Base-by-base conservation (phyloP, 1,140 invertebrate species). In the Diachasma alloeum region DNA sequence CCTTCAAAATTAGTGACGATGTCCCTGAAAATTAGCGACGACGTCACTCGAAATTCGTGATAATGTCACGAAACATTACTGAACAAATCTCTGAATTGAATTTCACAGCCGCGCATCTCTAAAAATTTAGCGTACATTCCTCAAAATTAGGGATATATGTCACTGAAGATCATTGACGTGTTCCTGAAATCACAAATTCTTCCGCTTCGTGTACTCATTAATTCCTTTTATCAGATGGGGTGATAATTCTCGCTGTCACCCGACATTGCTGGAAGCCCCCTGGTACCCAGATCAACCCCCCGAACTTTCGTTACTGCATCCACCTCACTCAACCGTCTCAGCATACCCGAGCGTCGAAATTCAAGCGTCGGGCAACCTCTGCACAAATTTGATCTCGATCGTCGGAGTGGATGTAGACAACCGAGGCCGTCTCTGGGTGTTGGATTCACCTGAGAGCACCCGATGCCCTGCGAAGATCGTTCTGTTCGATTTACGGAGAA, bases 381-480 rank as follows among this genome's bases (percentile, higher is more conserved):
- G 75, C 39, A 48, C 44, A 10, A 68, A 73, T 70, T 66, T 80
- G 19, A 75, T 74, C 67, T 81, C 81, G 10, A 76, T 81, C 36
- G 78, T 78, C 17, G 81, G 72, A 44, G 44, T 84, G 39, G 82
- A 83, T 17, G 42, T 81, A 8, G 84, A 85, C 39, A 19, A 11
- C 46, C 75, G 76, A 4, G 84, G 83, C 42, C 80, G 81, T 70
- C 78, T 85, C 11, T 85, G 84, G 84, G 9, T 83, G 8, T 73
- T 85, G 48, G 82, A 85, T 31, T 75, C 78, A 19, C 75, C 81
- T 0, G 72, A 77, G 1, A 19, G 39, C 15, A n/a, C 17, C 9
- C 31, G 67, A 37, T 82, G 81, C 66, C 36, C 79, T 0, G 80
- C 83, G 0, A 83, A 81, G 66, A 78, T 85, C 0, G 10, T 85